Base-by-base conservation (phyloP, 2,888 invertebrate species). In the Drosophila maculinotata region DNA sequence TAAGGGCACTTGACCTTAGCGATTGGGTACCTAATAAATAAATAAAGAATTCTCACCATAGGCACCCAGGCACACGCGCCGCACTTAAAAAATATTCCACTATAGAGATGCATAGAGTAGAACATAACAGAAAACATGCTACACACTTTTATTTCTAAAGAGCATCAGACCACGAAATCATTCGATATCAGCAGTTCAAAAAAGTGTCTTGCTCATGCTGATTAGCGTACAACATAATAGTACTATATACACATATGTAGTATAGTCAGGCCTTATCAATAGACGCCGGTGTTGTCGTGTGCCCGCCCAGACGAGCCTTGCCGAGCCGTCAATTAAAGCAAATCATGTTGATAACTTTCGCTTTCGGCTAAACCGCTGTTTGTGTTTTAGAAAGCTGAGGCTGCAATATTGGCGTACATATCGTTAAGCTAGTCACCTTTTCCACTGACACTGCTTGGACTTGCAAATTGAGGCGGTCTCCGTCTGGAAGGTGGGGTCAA, bases 401-500 rank as follows among this genome's bases (percentile, higher is more conserved):
- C 20, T 49, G 7, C n/a, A 20, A 6, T 52, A 25, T 6, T 8
- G 10, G 20, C 35, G n/a, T n/a, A 3, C 14, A 38, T 56, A 33
- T 26, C n/a, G 36, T 47, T 42, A 31, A 47, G 44, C 12, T 17
- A 36, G 28, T 45, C 73, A 76, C 67, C 73, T 73, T 36, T 17
- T 6, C 12, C 38, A 38, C 45, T 76, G 77, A 73, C 68, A 63
- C 73, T 66, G 45, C 17, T 68, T 65, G 31, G 74, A 79, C 76
- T 84, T 84, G 76, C 79, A 83, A 83, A 83, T 83, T 66, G 54
- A 77, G 42, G 45, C 54, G 53, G 15, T 49, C 31, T 33, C 15
- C 15, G 35, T 5, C 63, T 23, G 15, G 59, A 25, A 38, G 30
- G 47, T 52, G 57, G 41, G 84, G 66, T 78, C 84, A 84, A 83